Conservation (phyloP, 1,140 invertebrate species). For the Danaus melanippus region DNA sequence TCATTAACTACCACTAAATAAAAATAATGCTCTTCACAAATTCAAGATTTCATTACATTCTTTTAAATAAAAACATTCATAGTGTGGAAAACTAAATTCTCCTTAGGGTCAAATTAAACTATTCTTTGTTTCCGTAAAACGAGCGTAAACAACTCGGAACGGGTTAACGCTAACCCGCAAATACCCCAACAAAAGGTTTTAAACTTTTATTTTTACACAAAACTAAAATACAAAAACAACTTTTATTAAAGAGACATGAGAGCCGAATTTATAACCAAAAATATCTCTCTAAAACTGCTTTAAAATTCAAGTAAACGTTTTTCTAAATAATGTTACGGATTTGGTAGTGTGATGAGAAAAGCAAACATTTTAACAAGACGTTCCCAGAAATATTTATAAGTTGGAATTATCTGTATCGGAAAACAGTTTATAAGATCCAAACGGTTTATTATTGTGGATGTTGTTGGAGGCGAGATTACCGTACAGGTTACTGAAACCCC, state of each 20-base stretch:
- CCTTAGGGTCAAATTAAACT: no score
- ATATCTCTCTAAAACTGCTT: conserved; percentile 1
- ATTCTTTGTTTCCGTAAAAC: no score
- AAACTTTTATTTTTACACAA: conserved; percentile 16
- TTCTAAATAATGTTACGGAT: no score
- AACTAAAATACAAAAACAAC: conserved; percentile 9
- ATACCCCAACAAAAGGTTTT: conserved; percentile 6
- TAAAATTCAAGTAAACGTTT: not conserved
- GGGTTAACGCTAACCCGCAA: conserved; percentile 1
- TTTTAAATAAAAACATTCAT: no score
- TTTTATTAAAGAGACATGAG: conserved; percentile 13
- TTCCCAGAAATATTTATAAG: conserved; percentile 10
- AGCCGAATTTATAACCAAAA: conserved; percentile 12
- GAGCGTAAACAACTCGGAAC: conserved; percentile 4
- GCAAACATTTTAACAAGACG: no score
- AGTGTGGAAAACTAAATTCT: no score
- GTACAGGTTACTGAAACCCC: conserved; percentile 70
- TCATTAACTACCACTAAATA: no score
- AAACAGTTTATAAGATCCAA: conserved; percentile 73
- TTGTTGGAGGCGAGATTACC: conserved; percentile 75
- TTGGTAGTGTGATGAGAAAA: no score
- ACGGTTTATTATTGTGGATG: conserved; percentile 76
- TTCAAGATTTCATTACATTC: no score
- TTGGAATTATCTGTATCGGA: conserved; percentile 51
- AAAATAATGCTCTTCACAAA: no score